Percentiles rank a stretch among this genome's conserved stretches.
Conservation (phyloP, 2,113 vertebrate species). For the Plectropomus leopardus region DNA sequence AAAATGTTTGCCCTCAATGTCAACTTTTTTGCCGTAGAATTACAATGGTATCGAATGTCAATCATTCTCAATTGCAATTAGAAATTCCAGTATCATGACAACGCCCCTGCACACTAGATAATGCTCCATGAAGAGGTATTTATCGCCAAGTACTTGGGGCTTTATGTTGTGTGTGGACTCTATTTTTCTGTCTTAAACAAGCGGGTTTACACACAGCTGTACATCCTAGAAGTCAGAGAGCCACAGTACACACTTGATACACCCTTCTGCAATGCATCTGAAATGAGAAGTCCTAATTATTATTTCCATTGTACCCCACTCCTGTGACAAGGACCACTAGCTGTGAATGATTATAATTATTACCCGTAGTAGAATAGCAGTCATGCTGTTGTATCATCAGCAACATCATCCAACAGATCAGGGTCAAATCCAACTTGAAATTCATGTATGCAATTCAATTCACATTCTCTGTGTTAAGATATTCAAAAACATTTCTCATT, state of each 20-base stretch:
- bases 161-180: too few relatives aligned
- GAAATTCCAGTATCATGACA: too few relatives aligned
- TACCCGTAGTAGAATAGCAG: constrained; percentile 79
- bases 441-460: constrained; percentile 74
- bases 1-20: too few relatives aligned
- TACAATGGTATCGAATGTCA: too few relatives aligned
- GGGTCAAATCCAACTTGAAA: constrained; percentile 80
- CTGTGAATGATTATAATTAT: constrained; percentile 84
- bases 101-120: too few relatives aligned
- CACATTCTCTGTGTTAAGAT: constrained; percentile 61
- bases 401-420: constrained; percentile 77
- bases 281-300: constrained; percentile 83
- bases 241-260: constrained; percentile 59
- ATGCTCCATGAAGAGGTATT: too few relatives aligned
- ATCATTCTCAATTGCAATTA: too few relatives aligned
- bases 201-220: constrained; percentile 72
- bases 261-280: constrained; percentile 69
- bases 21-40: too few relatives aligned
- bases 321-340: constrained; percentile 80
- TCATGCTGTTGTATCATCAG: constrained; percentile 79
- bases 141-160: too few relatives aligned
- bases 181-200: constrained; percentile 1
- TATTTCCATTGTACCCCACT: constrained; percentile 83
- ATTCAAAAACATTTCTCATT: constrained; percentile 72
- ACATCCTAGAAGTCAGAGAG: constrained; percentile 73